Conservation (phyloP, 1,140 invertebrate species). For the Drosophila obscura region DNA sequence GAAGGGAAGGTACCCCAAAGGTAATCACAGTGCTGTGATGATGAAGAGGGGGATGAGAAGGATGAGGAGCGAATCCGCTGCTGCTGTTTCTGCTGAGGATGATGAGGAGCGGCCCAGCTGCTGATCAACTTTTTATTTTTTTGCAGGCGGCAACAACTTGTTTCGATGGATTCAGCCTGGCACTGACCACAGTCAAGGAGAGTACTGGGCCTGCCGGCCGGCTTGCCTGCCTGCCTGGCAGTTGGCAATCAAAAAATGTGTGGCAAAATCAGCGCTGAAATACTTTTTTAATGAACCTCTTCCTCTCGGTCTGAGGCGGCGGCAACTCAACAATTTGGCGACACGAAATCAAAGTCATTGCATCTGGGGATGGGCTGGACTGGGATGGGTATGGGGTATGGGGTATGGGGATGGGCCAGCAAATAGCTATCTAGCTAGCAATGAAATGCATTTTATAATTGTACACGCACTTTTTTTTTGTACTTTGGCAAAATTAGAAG, state of each 20-base stretch:
- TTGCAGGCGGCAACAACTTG: constrained; percentile 52
- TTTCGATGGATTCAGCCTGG: constrained; percentile 55
- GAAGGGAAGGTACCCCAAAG: constrained; percentile 22
- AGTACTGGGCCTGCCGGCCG: constrained; percentile 11
- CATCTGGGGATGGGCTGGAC: constrained; percentile 31
- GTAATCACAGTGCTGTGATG: constrained; percentile 50
- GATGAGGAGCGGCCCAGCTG: constrained; percentile 38
- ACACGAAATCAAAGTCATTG: constrained; percentile 79
- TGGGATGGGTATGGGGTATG: constrained; percentile 6
- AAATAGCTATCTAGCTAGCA: constrained; percentile 36
- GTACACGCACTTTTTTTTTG: constrained; percentile 78
- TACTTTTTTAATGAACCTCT: constrained; percentile 81
- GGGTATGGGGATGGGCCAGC: constrained; percentile 18
- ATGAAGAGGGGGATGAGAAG: constrained; percentile 15
- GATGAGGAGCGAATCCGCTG: no score
- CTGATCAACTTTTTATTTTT: constrained; percentile 48
- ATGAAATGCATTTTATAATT: constrained; percentile 78
- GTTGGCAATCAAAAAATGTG: constrained; percentile 77
- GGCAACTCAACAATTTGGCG: constrained; percentile 67
- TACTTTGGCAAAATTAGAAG: constrained; percentile 73
- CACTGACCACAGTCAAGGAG: constrained; percentile 55
- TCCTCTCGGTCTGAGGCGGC: constrained; percentile 51
- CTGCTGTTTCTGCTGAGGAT: neutral
- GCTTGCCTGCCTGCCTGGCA: constrained; percentile 19
- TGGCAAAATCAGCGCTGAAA: constrained; percentile 76